Base-by-base conservation (phyloP, 2,888 invertebrate genomes). In the Acanthacorydalis orientalis region DNA sequence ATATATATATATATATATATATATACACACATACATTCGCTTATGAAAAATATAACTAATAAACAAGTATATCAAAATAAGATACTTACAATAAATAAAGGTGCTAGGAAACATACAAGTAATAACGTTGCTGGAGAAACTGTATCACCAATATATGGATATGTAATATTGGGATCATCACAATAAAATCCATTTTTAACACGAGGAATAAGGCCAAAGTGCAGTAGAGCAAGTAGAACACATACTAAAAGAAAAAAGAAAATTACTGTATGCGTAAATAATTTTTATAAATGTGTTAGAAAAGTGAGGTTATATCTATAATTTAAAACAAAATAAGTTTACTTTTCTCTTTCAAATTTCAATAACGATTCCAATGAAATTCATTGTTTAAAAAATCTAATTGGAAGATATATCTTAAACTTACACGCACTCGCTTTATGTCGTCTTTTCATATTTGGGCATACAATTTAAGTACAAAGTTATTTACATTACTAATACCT, bases 91-190 rank as follows among this genome's bases (percentile, higher is more conserved):
- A 77, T 64, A 49, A 79, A 31, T 46, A 77, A 64, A 11, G 82
- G 80, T 34, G 74, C 61, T 10, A 75, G 51, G 34, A 77, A 54
- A 37, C 73, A 72, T 46, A 73, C 71, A 7, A 65, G 54, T 2
- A 78, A 64, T 15, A 84, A 66, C 49, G 70, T 55, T 1, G 68
- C 62, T 50, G 75, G 66, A 46, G 76, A 69, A 53, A 86, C 68
- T 3, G 82, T 81, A 57, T 85, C 84, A 1, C 83, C 83, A 1
- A 62, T 64, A 60, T 73, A 81, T 51, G 74, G 74, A 62, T 74
- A 75, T 0, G 77, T 75, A 57, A 85, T 75, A 49, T 72, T 70
- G 7, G 80, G 79, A 59, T 86, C 85, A 56, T 76, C 72, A 68
- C 84, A 84, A 54, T 68, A 74, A 65, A 80, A 84, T 8, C 83